Conservation (phyloP, 1,140 invertebrate genomes). For the Geopemphigus sp. region DNA sequence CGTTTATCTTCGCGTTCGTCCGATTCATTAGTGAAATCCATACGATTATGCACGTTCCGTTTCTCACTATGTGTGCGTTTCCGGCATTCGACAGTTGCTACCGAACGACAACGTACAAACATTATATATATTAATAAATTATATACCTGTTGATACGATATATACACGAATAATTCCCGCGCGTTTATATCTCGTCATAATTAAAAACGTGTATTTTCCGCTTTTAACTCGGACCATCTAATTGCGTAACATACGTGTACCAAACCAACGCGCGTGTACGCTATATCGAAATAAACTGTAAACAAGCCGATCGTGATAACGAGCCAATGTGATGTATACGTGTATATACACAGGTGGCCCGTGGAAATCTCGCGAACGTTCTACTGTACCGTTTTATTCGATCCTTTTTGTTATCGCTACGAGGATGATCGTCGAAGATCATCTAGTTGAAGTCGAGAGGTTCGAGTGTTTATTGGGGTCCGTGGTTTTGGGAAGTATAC, state of each 20-base stretch:
- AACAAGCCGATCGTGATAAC: too few relatives aligned
- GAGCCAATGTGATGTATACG: background rate
- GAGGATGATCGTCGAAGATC: too few relatives aligned
- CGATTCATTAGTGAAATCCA: constrained; percentile 17
- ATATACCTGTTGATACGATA: background rate
- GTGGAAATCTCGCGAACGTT: background rate
- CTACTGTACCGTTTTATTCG: too few relatives aligned
- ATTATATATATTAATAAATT: background rate
- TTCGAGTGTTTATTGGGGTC: too few relatives aligned
- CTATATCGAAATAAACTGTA: too few relatives aligned
- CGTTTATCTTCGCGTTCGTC: background rate
- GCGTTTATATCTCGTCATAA: background rate
- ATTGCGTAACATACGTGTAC: background rate
- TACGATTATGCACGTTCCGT: background rate
- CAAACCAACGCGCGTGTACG: background rate
- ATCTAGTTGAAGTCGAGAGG: too few relatives aligned
- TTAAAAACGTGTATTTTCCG: background rate
- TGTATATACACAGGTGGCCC: background rate
- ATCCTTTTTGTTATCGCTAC: too few relatives aligned
- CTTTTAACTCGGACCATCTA: background rate
- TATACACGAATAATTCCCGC: background rate
- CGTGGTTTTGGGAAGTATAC: too few relatives aligned
- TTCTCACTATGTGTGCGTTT: background rate
- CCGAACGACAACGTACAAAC: background rate
- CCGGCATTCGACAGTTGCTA: background rate